phyloP scores from a whole-genome alignment of 1,140 invertebrate genomes.

The Calephelis virginiensis region DNA sequence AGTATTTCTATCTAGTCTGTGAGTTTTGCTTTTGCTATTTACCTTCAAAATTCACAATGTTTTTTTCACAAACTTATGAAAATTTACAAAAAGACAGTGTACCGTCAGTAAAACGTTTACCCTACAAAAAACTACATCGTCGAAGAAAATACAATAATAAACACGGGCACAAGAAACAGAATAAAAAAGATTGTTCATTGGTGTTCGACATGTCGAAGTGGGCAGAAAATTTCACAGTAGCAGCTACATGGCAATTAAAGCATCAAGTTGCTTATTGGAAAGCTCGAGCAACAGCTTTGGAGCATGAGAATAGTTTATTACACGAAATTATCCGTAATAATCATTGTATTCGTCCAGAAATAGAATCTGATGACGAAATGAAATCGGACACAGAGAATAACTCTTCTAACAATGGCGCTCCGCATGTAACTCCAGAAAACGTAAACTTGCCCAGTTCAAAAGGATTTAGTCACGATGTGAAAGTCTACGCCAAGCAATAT shows the following conservation, averaged over 20 bases:
- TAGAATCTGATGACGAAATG: background rate
- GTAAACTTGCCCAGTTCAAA: too few species aligned
- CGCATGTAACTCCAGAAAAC: background rate
- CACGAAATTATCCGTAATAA: slow-evolving; percentile 70
- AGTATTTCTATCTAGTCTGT: too few species aligned
- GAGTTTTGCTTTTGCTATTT: slow-evolving; percentile 4
- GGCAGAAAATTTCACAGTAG: slow-evolving; percentile 55
- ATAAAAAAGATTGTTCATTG: slow-evolving; percentile 33
- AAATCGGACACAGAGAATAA: too few species aligned
- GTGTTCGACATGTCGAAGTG: slow-evolving; percentile 54
- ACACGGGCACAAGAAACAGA: slow-evolving; percentile 32
- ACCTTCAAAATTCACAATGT: slow-evolving; percentile 23
- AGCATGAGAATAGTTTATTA: slow-evolving; percentile 82
- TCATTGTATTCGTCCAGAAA: slow-evolving; percentile 33
- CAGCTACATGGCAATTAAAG: slow-evolving; percentile 76
- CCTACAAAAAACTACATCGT: slow-evolving; percentile 25
- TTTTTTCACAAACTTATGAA: slow-evolving; percentile 29
- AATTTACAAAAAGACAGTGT: slow-evolving; percentile 28
- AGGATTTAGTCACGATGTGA: too few species aligned
- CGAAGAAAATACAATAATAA: slow-evolving; percentile 32
- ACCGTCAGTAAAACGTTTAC: slow-evolving; percentile 9
- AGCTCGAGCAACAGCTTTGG: slow-evolving; percentile 81
- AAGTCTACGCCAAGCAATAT: too few species aligned
- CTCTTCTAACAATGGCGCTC: background rate
- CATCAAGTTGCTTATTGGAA: slow-evolving; percentile 83